Evolutionary conservation across 2,797 vertebrate genomes (phyloP), one percentile per base, ranked within the genome.

Genomic region (Ceryle rudis): DNA sequence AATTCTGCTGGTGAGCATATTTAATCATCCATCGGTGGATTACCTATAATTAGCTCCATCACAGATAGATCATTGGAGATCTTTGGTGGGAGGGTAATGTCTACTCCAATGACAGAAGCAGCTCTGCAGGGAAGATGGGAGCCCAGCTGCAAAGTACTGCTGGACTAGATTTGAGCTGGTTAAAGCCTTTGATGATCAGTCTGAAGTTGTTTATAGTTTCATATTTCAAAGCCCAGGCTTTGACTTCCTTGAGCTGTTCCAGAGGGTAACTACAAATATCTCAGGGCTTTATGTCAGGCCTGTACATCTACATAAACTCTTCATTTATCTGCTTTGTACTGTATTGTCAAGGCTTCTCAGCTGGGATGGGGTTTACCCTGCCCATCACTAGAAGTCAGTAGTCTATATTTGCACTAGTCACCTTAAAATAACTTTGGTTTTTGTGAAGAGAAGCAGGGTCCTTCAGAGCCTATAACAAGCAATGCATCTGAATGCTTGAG

Each of bases 1-100:
- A 93, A 81, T 66, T 80, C 54, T 70, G 71, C 81, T 81, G 72
- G 54, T 0, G 4, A 90, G 44, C 21, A 28, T 86, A 64, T 71
- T 95, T 82, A 92, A 82, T 89, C 28, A n/a, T 42, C 65, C 23
- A 81, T 78, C 75, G 83, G 29, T 46, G 75, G 81, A 66, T 95
- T 83, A 66, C 33, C 66, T 93, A 58, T 79, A 94, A 95, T 96
- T 95, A 95, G 28, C 66, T 83, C 65, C 21, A 81, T 44, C 39
- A 23, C n/a, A 58, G 46, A 21, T 8, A 90, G 77, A 86, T 62
- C 85, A 51, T 69, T 54, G 65, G 46, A 87, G 75, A 94, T 88
- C 73, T 64, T 88, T 42, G 66, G 35, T 55, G 66, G 47, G 47
- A 94, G 42, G 51, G 31, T 72, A 83, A 86, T 29, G 20, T 70